Conservation (phyloP, 2,113 vertebrate genomes). For the Istiophorus platypterus region DNA sequence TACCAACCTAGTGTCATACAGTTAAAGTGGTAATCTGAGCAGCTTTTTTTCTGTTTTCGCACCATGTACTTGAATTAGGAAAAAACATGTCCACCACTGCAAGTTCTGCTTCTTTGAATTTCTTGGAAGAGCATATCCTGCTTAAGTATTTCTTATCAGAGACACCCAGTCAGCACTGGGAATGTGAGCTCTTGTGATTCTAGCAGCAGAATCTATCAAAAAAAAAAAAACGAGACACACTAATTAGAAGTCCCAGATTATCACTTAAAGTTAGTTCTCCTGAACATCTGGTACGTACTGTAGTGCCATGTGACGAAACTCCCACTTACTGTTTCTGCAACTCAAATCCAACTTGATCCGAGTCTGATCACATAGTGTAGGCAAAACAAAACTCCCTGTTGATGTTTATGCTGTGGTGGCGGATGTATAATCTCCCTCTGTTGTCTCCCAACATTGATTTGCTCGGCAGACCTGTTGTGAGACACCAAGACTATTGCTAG, state of each 20-base stretch:
- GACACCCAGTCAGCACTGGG: no score
- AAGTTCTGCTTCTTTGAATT: no score
- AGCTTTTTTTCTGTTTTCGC: no score
- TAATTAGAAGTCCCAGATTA: neutral
- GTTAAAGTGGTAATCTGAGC: no score
- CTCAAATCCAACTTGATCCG: neutral
- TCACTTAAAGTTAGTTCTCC: neutral
- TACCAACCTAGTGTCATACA: neutral
- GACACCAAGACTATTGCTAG: neutral
- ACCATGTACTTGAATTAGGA: neutral
- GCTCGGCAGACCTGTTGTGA: neutral
- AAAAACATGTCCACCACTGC: neutral
- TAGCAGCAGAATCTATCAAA: neutral
- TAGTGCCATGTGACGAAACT: neutral
- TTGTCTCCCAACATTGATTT: slow-evolving; percentile 19
- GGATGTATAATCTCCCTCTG: slow-evolving; percentile 11
- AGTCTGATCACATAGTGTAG: neutral
- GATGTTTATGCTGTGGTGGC: slow-evolving; percentile 31
- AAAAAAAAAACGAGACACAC: neutral
- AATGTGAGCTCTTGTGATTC: neutral
- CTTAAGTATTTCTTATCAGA: no score
- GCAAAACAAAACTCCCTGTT: neutral
- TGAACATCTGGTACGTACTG: neutral
- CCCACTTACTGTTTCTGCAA: neutral
- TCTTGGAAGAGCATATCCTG: no score